These are phyloP conservation scores for Hemichromis elongatus DNA, from an alignment of 2,113 vertebrate genomes.

Conservation along the genomic window DNA sequence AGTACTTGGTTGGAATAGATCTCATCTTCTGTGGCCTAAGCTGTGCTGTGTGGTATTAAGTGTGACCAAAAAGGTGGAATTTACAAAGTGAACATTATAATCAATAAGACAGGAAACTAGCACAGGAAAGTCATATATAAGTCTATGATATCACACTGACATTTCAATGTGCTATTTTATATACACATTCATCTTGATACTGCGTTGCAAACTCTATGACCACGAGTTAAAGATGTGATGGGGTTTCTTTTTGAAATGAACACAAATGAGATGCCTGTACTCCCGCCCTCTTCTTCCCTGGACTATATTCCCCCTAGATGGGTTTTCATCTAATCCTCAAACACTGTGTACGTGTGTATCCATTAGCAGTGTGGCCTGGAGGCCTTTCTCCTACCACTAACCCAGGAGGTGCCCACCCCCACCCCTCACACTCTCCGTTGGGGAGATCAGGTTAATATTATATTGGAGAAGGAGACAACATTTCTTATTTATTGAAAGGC, in stretches of 20 bases:
- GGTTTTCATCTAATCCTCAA: slow-evolving; percentile 71
- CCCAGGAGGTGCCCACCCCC: slow-evolving; percentile 5
- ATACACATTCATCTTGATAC: background rate
- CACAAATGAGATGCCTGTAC: slow-evolving; percentile 48
- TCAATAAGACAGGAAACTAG: background rate
- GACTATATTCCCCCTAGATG: slow-evolving; percentile 57
- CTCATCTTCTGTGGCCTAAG: background rate
- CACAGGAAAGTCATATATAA: background rate
- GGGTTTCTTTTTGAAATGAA: slow-evolving; percentile 23
- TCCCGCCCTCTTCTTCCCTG: background rate
- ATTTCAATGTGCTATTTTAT: background rate
- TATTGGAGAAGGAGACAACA: slow-evolving; percentile 75
- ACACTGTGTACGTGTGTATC: slow-evolving; percentile 67
- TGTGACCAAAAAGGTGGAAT: slow-evolving; percentile 50
- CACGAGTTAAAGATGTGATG: background rate
- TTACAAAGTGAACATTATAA: background rate
- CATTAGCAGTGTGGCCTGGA: slow-evolving; percentile 56
- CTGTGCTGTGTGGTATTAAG: slow-evolving; percentile 8
- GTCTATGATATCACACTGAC: background rate
- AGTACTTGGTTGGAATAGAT: background rate
- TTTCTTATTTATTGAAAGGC: slow-evolving; percentile 87
- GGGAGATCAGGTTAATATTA: slow-evolving; percentile 82
- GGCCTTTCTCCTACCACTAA: slow-evolving; percentile 33
- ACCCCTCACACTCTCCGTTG: slow-evolving; percentile 53
- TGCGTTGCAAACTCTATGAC: background rate